Percentiles rank a stretch among this genome's conserved stretches.
Evolutionary conservation across 2,797 vertebrate species (phyloP).

Genomic region (Hyperoplus lanceolatus): DNA sequence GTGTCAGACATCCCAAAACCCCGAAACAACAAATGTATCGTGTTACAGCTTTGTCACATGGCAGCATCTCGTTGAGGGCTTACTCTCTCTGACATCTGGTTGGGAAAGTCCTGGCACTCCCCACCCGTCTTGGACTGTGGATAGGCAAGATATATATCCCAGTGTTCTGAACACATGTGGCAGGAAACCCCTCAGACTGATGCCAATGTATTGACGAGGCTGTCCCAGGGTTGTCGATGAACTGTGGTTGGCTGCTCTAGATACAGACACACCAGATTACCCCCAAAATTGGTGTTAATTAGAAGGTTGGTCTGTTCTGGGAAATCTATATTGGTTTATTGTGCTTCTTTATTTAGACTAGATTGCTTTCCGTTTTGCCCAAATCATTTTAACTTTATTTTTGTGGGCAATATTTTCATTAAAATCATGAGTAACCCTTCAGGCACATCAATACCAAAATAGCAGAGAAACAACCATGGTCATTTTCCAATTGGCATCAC

Average conservation of each 20-base stretch:
- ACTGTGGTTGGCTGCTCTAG: conserved; percentile 15
- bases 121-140: conserved; percentile 28
- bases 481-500: background rate
- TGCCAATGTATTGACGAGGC: conserved; percentile 37
- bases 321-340: background rate
- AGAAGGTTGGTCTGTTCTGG: background rate
- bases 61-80: conserved; percentile 18
- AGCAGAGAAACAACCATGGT: background rate
- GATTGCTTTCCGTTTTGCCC: no score
- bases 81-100: conserved; percentile 50
- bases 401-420: background rate
- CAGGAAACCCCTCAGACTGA: conserved; percentile 39
- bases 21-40: conserved; percentile 68
- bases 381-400: no score
- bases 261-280: background rate
- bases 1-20: conserved; percentile 44
- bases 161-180: conserved; percentile 46
- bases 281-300: background rate
- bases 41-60: conserved; percentile 61
- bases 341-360: no score
- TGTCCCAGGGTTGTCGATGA: conserved; percentile 11
- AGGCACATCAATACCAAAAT: background rate
- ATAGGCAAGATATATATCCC: conserved; percentile 50
- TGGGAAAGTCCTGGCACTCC: conserved; percentile 27
- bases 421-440: background rate